These are phyloP conservation scores for Tenualosa ilisha DNA, from an alignment of 2,797 vertebrate genomes.

Conservation along the genomic window DNA sequence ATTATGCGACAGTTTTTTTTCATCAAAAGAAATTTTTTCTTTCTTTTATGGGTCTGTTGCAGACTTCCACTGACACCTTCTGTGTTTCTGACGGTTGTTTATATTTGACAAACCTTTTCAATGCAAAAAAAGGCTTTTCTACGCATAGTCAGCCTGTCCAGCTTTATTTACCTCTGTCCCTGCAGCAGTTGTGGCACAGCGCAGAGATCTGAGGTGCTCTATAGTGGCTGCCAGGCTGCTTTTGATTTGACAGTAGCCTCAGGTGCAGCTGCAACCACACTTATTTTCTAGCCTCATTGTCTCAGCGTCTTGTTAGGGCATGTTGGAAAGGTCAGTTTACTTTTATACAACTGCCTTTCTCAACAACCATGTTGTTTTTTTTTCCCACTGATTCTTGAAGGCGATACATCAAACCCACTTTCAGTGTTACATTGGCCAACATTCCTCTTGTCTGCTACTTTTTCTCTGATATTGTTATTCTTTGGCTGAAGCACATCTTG, in stretches of 20 bases:
- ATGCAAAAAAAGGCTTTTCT: no score
- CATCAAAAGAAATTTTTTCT: background rate
- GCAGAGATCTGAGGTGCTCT: background rate
- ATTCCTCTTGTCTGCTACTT: background rate
- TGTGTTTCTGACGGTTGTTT: background rate
- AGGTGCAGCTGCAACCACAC: background rate
- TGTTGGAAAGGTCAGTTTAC: conserved; percentile 3
- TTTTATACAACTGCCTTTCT: background rate
- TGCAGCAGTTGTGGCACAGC: background rate
- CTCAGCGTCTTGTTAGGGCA: conserved; percentile 24
- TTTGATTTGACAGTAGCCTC: conserved; percentile 17
- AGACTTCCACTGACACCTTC: background rate
- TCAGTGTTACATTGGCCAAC: background rate
- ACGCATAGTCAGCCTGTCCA: background rate
- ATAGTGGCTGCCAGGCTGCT: background rate
- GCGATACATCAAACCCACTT: background rate
- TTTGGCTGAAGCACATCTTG: background rate
- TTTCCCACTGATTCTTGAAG: background rate
- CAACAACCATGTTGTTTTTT: background rate
- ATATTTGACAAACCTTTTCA: conserved; percentile 15
- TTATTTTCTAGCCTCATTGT: conserved; percentile 31
- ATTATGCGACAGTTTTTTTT: background rate
- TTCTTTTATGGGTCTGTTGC: background rate
- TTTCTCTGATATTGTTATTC: background rate
- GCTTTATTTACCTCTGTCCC: background rate